Conservation (phyloP, 1,140 invertebrate species). For the Drosophila saltans region DNA sequence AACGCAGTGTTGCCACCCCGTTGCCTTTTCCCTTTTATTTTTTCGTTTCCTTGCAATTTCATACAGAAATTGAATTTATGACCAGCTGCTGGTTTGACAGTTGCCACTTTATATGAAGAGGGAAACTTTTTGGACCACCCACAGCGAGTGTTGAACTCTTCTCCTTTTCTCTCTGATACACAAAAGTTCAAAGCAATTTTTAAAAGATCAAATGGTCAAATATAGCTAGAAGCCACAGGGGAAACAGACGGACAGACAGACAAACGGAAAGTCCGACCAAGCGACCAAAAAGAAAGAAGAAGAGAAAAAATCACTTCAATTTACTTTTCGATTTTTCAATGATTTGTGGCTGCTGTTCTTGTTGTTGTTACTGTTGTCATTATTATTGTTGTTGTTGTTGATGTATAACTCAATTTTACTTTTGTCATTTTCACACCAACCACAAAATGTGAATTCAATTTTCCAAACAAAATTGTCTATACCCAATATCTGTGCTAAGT, state of each 20-base stretch:
- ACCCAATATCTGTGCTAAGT: slow-evolving; percentile 1
- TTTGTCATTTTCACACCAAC: slow-evolving; percentile 66
- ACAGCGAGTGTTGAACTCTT: not conserved
- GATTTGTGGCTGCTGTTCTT: slow-evolving; percentile 47
- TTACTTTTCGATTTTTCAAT: slow-evolving; percentile 74
- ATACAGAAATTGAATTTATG: slow-evolving; percentile 72
- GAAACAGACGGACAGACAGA: slow-evolving; percentile 38
- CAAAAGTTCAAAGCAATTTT: slow-evolving; percentile 76
- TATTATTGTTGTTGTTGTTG: slow-evolving; percentile 40
- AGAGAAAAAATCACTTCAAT: slow-evolving; percentile 74
- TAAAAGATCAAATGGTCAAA: slow-evolving; percentile 62
- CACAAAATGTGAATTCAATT: slow-evolving; percentile 33
- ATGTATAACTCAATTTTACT: slow-evolving; percentile 33
- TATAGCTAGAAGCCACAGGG: slow-evolving; percentile 14
- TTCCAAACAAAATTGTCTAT: slow-evolving; percentile 41
- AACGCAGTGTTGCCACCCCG: slow-evolving; percentile 23
- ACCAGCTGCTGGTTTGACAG: slow-evolving; percentile 28
- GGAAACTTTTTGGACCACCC: slow-evolving; percentile 4
- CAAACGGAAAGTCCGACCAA: slow-evolving; percentile 28
- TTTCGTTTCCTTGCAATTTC: slow-evolving; percentile 46
- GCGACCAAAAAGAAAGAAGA: slow-evolving; percentile 9
- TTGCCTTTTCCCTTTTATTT: not conserved
- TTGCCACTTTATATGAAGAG: slow-evolving; percentile 7
- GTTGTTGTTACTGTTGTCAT: slow-evolving; percentile 35
- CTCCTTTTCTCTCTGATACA: not conserved